Base-by-base conservation (phyloP, 2,888 invertebrate genomes). In the Archaeoteleia sp. region DNA sequence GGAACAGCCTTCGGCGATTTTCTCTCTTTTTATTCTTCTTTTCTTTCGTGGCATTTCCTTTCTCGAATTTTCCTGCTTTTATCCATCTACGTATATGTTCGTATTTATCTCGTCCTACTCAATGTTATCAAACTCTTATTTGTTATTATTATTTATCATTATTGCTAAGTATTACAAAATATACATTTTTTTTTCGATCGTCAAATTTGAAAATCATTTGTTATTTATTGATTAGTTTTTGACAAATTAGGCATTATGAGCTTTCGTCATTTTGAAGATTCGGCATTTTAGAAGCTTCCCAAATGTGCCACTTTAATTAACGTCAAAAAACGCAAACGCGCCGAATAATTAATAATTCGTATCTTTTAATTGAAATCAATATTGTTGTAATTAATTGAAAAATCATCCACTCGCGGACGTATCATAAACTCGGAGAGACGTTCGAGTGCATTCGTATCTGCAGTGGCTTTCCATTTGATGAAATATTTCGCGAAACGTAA, bases 391-490 rank as follows among this genome's bases (percentile, higher is more conserved):
- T 14, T 15, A 15, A 29, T 12, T 8, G 10, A 15, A 15, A 3
- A 20, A 20, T 12, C 49, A 37, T 23, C 12, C 20, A 37, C 27
- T 71, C 75, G 74, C 71, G 23, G 13, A 39, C 30, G 29, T 72
- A 74, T 74, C 69, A 69, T 60, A 42, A 76, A 75, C 67, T 67
- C 40, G 53, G 58, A 66, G 54, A 53, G 62, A 62, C 58, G 34
- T 43, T 43, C 30, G 20, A 23, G 17, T 55, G 42, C 48, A 25
- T 42, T 55, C 32, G 35, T 51, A 63, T 58, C 62, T 14, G 49
- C 66, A 77, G 75, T 74, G 75, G 74, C 66, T 76, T 76, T 75
- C 67, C 71, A 68, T 74, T 73, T 67, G 75, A 77, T 75, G 75
- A 79, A 79, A 74, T 76, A 74, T 74, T 70, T 67, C 66, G 73